Evolutionary conservation across 2,797 vertebrate species (phyloP).

Genomic region (Crenichthys baileyi): DNA sequence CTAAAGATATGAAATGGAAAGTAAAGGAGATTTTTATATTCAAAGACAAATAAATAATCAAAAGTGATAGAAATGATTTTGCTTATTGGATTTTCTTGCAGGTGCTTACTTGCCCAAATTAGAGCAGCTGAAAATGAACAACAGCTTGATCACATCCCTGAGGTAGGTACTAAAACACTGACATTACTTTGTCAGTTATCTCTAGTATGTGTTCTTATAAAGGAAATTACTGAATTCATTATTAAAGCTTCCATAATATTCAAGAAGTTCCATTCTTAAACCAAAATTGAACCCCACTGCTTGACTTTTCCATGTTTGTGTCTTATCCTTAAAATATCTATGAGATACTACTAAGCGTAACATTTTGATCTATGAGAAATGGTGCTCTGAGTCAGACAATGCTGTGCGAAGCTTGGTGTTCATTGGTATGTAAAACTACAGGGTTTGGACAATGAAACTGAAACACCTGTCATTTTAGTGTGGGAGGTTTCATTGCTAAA

Average conservation of each 20-base stretch:
- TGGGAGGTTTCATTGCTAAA: too few species aligned
- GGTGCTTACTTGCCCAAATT: constrained; percentile 90
- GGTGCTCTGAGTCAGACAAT: background rate
- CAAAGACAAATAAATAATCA: constrained; percentile 19
- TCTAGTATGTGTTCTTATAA: constrained; percentile 11
- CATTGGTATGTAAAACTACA: background rate
- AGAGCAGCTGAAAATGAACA: constrained; percentile 89
- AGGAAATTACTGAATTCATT: constrained; percentile 8
- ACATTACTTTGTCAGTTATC: constrained; percentile 13
- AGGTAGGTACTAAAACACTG: constrained; percentile 78
- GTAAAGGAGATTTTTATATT: background rate
- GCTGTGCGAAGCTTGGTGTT: constrained; percentile 19
- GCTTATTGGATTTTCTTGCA: constrained; percentile 69
- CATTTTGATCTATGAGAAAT: constrained; percentile 19
- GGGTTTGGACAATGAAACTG: too few species aligned
- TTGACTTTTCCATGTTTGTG: constrained; percentile 13
- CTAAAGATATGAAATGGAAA: constrained; percentile 28
- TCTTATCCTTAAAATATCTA: constrained; percentile 26
- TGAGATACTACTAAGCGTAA: constrained; percentile 36
- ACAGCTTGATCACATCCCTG: constrained; percentile 88
- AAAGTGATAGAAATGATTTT: constrained; percentile 24
- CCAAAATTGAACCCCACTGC: background rate
- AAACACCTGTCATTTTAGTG: too few species aligned
- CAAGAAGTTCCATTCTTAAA: background rate
- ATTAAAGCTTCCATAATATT: constrained; percentile 7